Percentiles rank a stretch among this genome's conserved stretches.
These are phyloP conservation scores for Drosophila albomicans DNA, from an alignment of 1,140 invertebrate species.

Conservation along the genomic window DNA sequence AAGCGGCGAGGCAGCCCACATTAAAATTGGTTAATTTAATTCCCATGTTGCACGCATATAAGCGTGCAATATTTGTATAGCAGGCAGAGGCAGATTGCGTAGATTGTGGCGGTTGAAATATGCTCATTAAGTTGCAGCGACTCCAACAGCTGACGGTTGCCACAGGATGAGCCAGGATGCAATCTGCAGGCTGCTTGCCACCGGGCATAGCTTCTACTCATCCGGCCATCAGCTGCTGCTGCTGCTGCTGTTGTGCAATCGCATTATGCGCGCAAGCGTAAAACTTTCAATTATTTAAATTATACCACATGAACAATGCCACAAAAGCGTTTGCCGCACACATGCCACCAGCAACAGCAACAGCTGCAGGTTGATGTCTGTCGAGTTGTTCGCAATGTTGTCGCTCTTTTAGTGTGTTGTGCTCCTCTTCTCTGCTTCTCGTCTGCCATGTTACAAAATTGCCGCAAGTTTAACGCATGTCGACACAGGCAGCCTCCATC, in stretches of 20 bases:
- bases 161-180: not conserved
- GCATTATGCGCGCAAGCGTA: slow-evolving; percentile 80
- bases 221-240: slow-evolving; percentile 62
- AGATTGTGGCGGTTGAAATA: slow-evolving; percentile 45
- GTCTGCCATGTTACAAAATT: slow-evolving; percentile 77
- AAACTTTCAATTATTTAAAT: slow-evolving; percentile 85
- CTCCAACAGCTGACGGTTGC: slow-evolving; percentile 19
- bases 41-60: slow-evolving; percentile 44
- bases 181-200: slow-evolving; percentile 13
- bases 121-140: slow-evolving; percentile 65
- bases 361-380: slow-evolving; percentile 67
- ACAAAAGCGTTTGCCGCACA: slow-evolving; percentile 63
- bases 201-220: slow-evolving; percentile 26
- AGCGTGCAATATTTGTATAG: slow-evolving; percentile 20
- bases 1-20: not conserved
- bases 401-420: slow-evolving; percentile 21
- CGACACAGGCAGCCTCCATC: slow-evolving; percentile 54
- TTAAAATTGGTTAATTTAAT: slow-evolving; percentile 80
- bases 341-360: slow-evolving; percentile 62
- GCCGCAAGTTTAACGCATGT: slow-evolving; percentile 84
- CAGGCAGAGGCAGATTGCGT: not conserved
- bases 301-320: slow-evolving; percentile 84
- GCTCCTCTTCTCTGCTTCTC: slow-evolving; percentile 35
- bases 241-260: slow-evolving; percentile 43
- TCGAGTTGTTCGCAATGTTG: slow-evolving; percentile 47